Base-by-base conservation (phyloP, 2,888 invertebrate genomes). In the Molorchus minor region DNA sequence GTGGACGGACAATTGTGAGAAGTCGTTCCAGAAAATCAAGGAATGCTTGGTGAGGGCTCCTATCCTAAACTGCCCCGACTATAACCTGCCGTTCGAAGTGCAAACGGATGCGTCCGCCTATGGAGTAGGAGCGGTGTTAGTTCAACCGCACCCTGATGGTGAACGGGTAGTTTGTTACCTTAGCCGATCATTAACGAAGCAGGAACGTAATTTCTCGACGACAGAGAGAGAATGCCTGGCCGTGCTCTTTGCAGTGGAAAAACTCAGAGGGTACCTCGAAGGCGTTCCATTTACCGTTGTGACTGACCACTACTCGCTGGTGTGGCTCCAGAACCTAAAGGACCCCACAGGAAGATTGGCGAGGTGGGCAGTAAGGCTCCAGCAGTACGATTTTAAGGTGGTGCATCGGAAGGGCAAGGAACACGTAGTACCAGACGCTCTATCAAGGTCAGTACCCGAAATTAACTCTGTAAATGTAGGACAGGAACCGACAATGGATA, bases 381-480 rank as follows among this genome's bases (percentile, higher is more conserved):
- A 69, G 16, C 65, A 46, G 10, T 70, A 56, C 43, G 56, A 62
- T 46, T 71, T 65, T 52, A 38, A 63, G 2, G 40, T 73, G 4
- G 35, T 67, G 10, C 58, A 62, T 41, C 40, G 64, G 7, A 59
- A 55, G 12, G 64, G 62, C 0, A 56, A 46, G 29, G 44, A 49
- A 1, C 51, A 65, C 33, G 19, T 52, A 3, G 60, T 60, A 7
- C 64, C 64, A n/a, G 62, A 64, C 40, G 38, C 55, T 29, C 13
- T 59, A 19, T 56, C 56, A 1, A 45, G 59, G 13, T 12, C 51
- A n/a, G 19, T 58, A 12, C 43, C 43, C 2, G 21, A 25, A 1
- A 12, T 43, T 3, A 17, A 35, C 12, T n/a, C n/a, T 13, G 45
- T 21, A 8, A 10, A 13, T 3, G 13, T 15, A 15, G 5, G 4